Evolutionary conservation across 2,888 invertebrate species (phyloP), one percentile per base, ranked within the genome.

Genomic region (Drosophila formosana): DNA sequence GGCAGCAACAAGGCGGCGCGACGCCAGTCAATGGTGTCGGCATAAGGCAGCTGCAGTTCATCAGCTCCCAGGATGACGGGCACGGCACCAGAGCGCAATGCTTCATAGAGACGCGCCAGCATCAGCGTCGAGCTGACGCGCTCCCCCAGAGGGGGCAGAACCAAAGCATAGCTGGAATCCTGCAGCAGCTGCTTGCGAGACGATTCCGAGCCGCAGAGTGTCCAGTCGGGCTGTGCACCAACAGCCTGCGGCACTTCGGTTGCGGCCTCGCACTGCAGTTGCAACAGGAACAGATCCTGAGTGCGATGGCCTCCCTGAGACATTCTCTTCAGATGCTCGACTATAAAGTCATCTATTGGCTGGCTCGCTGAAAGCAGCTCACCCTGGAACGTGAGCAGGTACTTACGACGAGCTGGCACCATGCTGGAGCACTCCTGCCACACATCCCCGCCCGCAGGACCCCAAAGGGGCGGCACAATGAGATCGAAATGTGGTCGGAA

Each of bases 341-440:
- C 93, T 55, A 97, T 94, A 72, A 94, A 94, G 57, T 94, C 94
- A 84, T 96, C 96, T 30, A 95, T 90, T 77, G 94, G 64, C 79
- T 90, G 85, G 1, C 75, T 57, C 4, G 49, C 43, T 7, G 51
- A 26, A 8, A 94, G 93, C 80, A 95, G 92, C 91, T 95, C 94
- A 1, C 95, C 97, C 91, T 96, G 95, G 87, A 97, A 98, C 61
- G 97, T 95, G 0, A 98, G 92, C 58, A 99, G 93, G 92, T 96
- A 97, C 88, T 96, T 96, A 45, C 98, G 93, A 57, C 98, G 94
- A 0, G 98, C 97, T 0, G 99, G 99, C 41, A 98, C 94, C 93
- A 98, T 96, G 13, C 95, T 95, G 0, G 96, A 95, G 86, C 98
- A 96, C 83, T 97, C 97, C 57, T 96, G 95, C 98, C 98, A 98